Conservation (phyloP, 2,113 vertebrate genomes). For the Columba livia region DNA sequence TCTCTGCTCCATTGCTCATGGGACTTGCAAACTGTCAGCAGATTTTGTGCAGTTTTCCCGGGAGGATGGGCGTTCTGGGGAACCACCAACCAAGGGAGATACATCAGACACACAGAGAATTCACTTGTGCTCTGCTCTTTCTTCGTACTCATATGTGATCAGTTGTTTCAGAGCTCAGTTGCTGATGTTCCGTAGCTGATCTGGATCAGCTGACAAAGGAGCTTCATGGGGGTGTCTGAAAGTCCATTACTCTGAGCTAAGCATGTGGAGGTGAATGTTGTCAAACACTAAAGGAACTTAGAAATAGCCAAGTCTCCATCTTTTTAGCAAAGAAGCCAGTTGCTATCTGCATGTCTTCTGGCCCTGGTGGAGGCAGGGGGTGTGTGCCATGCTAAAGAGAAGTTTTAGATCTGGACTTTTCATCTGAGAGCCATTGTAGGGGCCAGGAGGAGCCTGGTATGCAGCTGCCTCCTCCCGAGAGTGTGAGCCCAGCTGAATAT, state of each 20-base stretch:
- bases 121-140: neutral
- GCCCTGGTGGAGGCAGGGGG: neutral
- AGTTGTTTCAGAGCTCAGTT: neutral
- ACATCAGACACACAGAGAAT: neutral
- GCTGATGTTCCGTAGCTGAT: neutral
- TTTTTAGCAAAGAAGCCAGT: neutral
- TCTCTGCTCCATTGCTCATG: neutral
- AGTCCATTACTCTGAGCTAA: neutral
- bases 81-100: neutral
- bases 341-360: neutral
- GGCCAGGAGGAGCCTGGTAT: neutral
- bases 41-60: neutral
- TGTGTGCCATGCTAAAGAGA: neutral
- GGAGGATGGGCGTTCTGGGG: neutral
- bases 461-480: neutral
- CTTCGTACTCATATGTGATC: neutral
- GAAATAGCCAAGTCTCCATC: neutral
- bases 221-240: neutral
- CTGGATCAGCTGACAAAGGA: neutral
- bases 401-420: neutral
- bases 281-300: neutral
- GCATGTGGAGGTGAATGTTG: neutral
- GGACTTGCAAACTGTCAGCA: neutral
- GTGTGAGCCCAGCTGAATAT: neutral
- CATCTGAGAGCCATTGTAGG: neutral